Evolutionary conservation across 2,113 vertebrate species (phyloP).

Genomic region (Ciconia maguari): DNA sequence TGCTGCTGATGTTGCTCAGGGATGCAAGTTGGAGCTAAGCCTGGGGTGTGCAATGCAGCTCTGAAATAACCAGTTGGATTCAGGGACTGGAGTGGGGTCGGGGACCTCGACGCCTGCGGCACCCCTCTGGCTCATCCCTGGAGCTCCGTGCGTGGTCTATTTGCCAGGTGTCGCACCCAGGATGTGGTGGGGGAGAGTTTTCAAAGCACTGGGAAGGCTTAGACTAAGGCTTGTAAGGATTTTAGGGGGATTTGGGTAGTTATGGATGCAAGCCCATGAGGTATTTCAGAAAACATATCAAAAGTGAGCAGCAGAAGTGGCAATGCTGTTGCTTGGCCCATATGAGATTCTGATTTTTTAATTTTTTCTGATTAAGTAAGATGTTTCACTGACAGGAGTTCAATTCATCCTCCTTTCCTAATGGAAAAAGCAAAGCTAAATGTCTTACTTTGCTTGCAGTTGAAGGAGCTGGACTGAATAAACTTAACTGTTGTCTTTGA

Average conservation of each 20-base stretch:
- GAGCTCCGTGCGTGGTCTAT: accelerated
- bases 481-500: neutral
- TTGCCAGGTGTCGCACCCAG: neutral
- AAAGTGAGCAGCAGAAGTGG: neutral
- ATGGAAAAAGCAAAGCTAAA: neutral
- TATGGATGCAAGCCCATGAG: neutral
- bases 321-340: neutral
- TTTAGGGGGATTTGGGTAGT: neutral
- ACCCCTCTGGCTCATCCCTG: neutral
- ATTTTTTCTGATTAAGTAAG: neutral
- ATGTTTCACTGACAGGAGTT: neutral
- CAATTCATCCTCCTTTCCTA: neutral
- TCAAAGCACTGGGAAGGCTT: neutral
- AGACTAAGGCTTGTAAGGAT: neutral
- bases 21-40: neutral
- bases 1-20: accelerated
- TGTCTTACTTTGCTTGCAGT: neutral
- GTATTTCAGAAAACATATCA: neutral
- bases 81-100: accelerated
- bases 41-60: accelerated
- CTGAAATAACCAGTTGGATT: accelerated
- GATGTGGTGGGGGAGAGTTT: neutral
- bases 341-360: neutral
- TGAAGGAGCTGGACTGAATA: neutral
- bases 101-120: accelerated